These are phyloP conservation scores for Drosophila crucigera DNA, from an alignment of 2,888 invertebrate genomes.

Conservation along the genomic window DNA sequence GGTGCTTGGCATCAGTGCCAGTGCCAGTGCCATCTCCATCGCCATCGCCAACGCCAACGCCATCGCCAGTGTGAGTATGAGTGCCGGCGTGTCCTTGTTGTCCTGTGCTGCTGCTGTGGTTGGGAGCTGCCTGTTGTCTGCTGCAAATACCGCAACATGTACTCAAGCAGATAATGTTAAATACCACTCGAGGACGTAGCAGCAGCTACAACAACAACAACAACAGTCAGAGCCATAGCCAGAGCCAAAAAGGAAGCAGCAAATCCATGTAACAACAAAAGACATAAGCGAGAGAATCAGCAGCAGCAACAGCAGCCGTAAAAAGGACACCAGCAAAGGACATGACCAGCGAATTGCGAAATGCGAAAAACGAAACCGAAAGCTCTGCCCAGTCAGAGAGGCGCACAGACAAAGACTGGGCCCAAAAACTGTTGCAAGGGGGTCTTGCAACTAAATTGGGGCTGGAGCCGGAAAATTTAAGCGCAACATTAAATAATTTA, in stretches of 20 bases:
- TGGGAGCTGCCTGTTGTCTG: conserved; percentile 70
- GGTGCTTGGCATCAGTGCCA: conserved; percentile 21
- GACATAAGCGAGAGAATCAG: conserved; percentile 71
- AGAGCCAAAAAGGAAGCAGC: conserved; percentile 69
- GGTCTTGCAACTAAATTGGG: conserved; percentile 28
- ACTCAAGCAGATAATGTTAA: conserved; percentile 83
- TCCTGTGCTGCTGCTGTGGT: conserved; percentile 32
- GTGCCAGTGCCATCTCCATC: conserved; percentile 19
- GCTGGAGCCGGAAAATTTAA: conserved; percentile 79
- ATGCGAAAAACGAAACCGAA: conserved; percentile 71
- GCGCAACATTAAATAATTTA: conserved; percentile 82
- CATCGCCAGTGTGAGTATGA: conserved; percentile 37
- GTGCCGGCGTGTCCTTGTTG: conserved; percentile 71
- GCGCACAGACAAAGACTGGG: conserved; percentile 64
- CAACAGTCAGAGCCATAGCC: conserved; percentile 13
- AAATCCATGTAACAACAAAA: conserved; percentile 80
- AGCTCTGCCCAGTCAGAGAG: conserved; percentile 50
- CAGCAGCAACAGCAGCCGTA: conserved; percentile 47
- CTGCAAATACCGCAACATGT: conserved; percentile 83
- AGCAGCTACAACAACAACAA: conserved; percentile 34
- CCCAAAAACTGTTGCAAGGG: conserved; percentile 30
- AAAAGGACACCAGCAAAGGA: conserved; percentile 76
- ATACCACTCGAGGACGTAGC: conserved; percentile 76
- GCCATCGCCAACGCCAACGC: neutral
- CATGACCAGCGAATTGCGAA: conserved; percentile 48